Evolutionary conservation across 2,113 vertebrate species (phyloP).

Genomic region (Origma solitaria): DNA sequence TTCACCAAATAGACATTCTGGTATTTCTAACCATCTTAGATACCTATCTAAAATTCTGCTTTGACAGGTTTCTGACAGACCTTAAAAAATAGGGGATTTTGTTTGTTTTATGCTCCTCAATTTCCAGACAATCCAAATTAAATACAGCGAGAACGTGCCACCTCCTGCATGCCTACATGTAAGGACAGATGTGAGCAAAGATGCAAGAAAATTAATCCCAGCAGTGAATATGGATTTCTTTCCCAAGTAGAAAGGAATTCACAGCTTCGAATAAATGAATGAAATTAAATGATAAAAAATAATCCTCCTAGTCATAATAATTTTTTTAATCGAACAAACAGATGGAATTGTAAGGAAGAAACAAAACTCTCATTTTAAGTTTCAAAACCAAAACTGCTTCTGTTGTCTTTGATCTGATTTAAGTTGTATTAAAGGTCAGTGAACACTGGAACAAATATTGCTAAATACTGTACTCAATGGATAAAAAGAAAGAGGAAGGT

Average conservation of each 20-base stretch:
- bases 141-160: neutral
- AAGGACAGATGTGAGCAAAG: neutral
- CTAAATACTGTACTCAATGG: conserved; percentile 39
- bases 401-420: conserved; percentile 54
- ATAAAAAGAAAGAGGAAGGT: conserved; percentile 57
- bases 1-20: neutral
- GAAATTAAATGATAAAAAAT: neutral
- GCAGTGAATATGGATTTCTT: neutral
- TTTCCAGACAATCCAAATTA: neutral
- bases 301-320: conserved; percentile 1
- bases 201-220: neutral
- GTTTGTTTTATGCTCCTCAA: neutral
- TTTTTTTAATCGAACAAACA: neutral
- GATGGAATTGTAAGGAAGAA: neutral
- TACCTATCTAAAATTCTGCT: neutral
- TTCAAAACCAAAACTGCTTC: conserved; percentile 16
- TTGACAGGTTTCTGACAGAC: neutral
- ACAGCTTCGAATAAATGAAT: conserved; percentile 9
- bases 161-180: neutral
- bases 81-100: rapidly evolving
- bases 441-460: conserved; percentile 51
- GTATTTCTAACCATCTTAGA: neutral
- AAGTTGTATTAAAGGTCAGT: conserved; percentile 26
- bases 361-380: neutral
- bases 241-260: conserved; percentile 17